Conservation (phyloP, 2,113 vertebrate genomes). For the Trachemys scripta region DNA sequence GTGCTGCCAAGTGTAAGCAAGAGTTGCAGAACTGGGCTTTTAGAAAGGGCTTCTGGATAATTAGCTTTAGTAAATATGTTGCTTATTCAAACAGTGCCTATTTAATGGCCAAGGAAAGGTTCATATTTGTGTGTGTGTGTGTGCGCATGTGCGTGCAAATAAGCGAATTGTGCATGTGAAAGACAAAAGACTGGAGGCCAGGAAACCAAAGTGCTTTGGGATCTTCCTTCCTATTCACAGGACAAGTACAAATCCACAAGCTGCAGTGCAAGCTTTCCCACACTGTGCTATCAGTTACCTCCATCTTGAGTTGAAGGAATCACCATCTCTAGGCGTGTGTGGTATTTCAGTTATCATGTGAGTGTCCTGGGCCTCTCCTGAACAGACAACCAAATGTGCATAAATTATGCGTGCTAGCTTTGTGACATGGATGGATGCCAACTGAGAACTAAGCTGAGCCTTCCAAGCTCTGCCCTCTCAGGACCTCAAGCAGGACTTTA, state of each 20-base stretch:
- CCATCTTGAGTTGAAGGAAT: background rate
- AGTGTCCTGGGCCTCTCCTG: accelerated
- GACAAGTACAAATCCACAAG: background rate
- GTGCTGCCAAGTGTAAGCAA: background rate
- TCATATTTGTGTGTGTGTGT: background rate
- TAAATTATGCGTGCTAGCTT: accelerated
- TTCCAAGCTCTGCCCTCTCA: background rate
- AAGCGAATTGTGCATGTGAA: background rate
- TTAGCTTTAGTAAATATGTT: background rate
- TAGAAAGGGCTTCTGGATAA: background rate
- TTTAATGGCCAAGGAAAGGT: background rate
- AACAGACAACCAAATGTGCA: background rate
- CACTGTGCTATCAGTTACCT: accelerated
- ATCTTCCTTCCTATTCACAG: slow-evolving; percentile 33
- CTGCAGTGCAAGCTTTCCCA: background rate
- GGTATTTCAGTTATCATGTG: background rate
- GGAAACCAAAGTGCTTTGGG: background rate
- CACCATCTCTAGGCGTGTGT: background rate
- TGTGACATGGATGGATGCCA: accelerated
- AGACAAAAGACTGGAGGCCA: slow-evolving; percentile 9
- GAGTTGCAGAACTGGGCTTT: background rate
- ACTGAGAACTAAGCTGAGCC: background rate
- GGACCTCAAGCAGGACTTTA: background rate
- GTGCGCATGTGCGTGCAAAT: background rate
- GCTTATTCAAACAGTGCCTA: slow-evolving; percentile 12